Evolutionary conservation across 2,888 invertebrate genomes (phyloP).

Genomic region (Spatulosminthurus flaviceps): DNA sequence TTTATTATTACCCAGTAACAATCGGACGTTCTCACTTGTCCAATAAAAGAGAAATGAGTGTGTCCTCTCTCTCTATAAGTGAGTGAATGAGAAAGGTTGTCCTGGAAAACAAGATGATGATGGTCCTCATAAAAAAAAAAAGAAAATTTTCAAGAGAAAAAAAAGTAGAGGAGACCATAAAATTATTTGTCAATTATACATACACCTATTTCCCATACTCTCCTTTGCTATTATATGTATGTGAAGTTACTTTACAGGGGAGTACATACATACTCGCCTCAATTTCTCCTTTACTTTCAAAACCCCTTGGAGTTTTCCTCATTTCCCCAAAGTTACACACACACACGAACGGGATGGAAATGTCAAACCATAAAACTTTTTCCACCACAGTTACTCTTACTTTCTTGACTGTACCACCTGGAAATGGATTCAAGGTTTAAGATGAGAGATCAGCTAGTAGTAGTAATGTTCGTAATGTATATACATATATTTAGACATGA

Average conservation of each 20-base stretch:
- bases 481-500: too few relatives aligned
- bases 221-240: too few relatives aligned
- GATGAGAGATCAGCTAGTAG: neutral
- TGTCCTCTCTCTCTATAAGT: neutral
- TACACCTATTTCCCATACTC: neutral
- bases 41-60: neutral
- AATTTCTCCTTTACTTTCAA: neutral
- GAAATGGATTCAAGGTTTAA: neutral
- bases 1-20: constrained; percentile 4
- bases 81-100: neutral
- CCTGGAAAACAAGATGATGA: neutral
- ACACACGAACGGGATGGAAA: neutral
- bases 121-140: constrained; percentile 14
- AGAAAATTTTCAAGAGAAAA: neutral
- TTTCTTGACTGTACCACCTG: neutral
- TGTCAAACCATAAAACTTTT: neutral
- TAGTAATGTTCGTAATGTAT: too few relatives aligned
- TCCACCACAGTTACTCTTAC: neutral
- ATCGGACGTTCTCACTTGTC: neutral
- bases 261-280: neutral
- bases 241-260: neutral
- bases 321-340: neutral
- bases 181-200: neutral
- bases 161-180: neutral
- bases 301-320: neutral